Conservation (phyloP, 2,797 vertebrate species). For the Tachyglossus aculeatus region DNA sequence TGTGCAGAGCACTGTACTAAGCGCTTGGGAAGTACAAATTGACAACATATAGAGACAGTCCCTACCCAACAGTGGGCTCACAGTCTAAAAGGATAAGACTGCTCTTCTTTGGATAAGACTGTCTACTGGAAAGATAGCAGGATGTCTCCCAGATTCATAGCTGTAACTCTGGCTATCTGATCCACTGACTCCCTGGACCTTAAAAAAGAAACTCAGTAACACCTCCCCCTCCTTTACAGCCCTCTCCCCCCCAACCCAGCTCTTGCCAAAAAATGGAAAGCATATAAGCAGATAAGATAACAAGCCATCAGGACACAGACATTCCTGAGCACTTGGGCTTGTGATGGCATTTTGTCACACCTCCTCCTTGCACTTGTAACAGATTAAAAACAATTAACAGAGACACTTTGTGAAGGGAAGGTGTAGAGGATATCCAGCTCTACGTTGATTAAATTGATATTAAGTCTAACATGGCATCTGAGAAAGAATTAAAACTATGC, state of each 20-base stretch:
- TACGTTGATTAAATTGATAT: not conserved
- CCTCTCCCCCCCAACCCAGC: slow-evolving; percentile 22
- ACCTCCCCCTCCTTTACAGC: not conserved
- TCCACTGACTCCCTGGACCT: not conserved
- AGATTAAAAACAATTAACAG: slow-evolving; percentile 5
- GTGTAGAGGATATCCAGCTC: not conserved
- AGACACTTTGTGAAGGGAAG: not conserved
- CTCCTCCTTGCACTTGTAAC: slow-evolving; percentile 22
- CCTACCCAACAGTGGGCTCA: too few relatives aligned
- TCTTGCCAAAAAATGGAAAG: slow-evolving; percentile 40
- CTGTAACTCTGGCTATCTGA: not conserved
- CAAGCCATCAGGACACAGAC: not conserved
- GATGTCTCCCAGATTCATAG: too few relatives aligned
- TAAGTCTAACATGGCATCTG: not conserved
- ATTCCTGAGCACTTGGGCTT: slow-evolving; percentile 13
- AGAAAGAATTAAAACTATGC: not conserved
- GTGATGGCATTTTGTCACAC: slow-evolving; percentile 3
- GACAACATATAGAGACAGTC: too few relatives aligned
- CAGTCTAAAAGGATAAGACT: too few relatives aligned
- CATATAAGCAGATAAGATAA: slow-evolving; percentile 24
- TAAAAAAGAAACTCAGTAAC: not conserved
- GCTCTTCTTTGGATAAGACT: too few relatives aligned
- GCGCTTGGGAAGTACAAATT: too few relatives aligned
- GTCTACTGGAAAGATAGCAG: too few relatives aligned
- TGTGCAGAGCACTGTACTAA: too few relatives aligned